Evolutionary conservation across 2,113 vertebrate genomes (phyloP).

Genomic region (Ginglymostoma cirratum): DNA sequence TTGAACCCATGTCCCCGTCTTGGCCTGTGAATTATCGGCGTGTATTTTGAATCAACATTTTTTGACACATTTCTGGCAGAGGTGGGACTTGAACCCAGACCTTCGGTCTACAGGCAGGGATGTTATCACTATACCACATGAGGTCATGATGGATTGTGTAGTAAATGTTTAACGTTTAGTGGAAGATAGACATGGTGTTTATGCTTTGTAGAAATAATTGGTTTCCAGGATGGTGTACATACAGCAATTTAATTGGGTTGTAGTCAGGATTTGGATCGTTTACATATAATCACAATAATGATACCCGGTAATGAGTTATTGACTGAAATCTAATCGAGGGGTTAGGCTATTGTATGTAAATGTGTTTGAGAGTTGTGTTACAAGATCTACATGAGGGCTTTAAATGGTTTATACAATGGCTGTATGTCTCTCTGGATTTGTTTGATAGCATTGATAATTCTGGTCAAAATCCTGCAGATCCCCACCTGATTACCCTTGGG

Average conservation of each 20-base stretch:
- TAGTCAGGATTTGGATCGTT: neutral
- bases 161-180: neutral
- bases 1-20: too few relatives aligned
- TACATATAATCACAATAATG: neutral
- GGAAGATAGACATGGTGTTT: neutral
- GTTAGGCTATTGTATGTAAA: neutral
- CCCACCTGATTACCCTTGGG: neutral
- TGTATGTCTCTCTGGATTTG: neutral
- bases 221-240: neutral
- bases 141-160: neutral
- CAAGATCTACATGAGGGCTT: neutral
- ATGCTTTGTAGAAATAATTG: neutral
- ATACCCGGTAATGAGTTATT: neutral
- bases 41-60: too few relatives aligned
- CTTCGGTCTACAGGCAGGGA: too few relatives aligned
- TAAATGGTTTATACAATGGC: neutral
- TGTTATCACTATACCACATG: too few relatives aligned
- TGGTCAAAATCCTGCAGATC: neutral
- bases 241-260: neutral
- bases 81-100: too few relatives aligned
- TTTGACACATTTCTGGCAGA: too few relatives aligned
- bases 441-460: neutral
- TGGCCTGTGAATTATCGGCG: too few relatives aligned
- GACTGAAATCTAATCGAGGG: neutral
- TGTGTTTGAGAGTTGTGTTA: neutral